Evolutionary conservation across 2,797 vertebrate genomes (phyloP), one percentile per base, ranked within the genome.

Genomic region (Rhinichthys osculus): DNA sequence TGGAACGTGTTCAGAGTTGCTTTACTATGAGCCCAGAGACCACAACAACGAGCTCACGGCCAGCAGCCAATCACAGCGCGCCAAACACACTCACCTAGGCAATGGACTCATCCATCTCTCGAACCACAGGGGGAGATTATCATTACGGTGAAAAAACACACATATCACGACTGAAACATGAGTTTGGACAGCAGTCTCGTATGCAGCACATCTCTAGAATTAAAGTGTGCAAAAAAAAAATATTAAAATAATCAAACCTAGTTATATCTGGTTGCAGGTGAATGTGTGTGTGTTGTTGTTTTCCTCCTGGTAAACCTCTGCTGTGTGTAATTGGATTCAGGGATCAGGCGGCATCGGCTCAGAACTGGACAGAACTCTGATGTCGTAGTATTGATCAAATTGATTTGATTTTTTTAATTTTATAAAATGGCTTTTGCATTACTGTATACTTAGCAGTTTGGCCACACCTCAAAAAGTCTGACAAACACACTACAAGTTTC

Each of bases 271-370:
- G 14, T 59, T 78, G 38, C 13, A 38, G 8, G 52, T 62, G 9
- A 27, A 17, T 17, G 9, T 17, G 77, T 79, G 14, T 64, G 38
- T 42, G 42, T 19, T 7, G 10, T 44, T 27, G 57, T 44, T 7
- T 13, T 64, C 38, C 23, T 78, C 16, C 5, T 66, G 38, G 38
- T 78, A 64, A 64, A 64, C 13, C 91, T 94, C 93, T 93, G 86
- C 81, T 78, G 17, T 66, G 9, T 57, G 85, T 95, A 95, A 95
- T 94, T 92, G 94, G 94, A 95, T 95, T 95, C 90, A 89, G 87
- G 84, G 87, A 70, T 82, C 92, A 94, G 92, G 91, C 86, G 83
- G 86, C 70, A 88, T 90, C 86, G 87, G 82, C 78, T 86, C 19
- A 57, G 73, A 38, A 27, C 50, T 54, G 72, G 44, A 74, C 47